phyloP scores from a whole-genome alignment of 2,797 vertebrate genomes.

The Crocodylus rhombifer region DNA sequence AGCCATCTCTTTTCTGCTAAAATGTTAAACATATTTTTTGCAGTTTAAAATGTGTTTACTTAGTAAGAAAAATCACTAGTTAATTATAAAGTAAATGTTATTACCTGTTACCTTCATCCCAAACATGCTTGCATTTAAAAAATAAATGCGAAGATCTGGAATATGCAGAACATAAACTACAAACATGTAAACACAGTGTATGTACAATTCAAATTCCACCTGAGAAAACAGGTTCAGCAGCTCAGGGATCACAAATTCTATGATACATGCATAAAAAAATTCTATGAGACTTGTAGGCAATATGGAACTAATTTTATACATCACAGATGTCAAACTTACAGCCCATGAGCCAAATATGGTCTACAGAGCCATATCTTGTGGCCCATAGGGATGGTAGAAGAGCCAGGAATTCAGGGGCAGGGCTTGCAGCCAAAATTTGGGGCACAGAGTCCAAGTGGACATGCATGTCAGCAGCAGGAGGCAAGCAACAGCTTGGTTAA shows the following conservation, averaged over 20 bases:
- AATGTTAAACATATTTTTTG: neutral
- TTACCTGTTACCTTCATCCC: neutral
- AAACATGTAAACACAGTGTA: neutral
- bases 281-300: neutral
- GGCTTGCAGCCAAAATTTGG: too few relatives aligned
- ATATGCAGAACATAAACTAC: neutral
- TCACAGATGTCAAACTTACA: too few relatives aligned
- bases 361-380: too few relatives aligned
- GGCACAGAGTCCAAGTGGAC: too few relatives aligned
- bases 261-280: neutral
- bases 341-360: too few relatives aligned
- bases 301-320: too few relatives aligned
- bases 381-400: too few relatives aligned
- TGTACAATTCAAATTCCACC: neutral
- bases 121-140: neutral
- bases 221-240: neutral
- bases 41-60: neutral
- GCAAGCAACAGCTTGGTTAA: too few relatives aligned
- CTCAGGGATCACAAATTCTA: too few relatives aligned
- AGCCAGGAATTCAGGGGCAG: too few relatives aligned
- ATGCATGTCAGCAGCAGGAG: too few relatives aligned
- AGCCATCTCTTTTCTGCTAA: neutral
- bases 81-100: neutral
- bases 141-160: neutral
- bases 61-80: neutral